These are phyloP conservation scores for Fopius arisanus DNA, from an alignment of 1,140 invertebrate species.

Conservation along the genomic window DNA sequence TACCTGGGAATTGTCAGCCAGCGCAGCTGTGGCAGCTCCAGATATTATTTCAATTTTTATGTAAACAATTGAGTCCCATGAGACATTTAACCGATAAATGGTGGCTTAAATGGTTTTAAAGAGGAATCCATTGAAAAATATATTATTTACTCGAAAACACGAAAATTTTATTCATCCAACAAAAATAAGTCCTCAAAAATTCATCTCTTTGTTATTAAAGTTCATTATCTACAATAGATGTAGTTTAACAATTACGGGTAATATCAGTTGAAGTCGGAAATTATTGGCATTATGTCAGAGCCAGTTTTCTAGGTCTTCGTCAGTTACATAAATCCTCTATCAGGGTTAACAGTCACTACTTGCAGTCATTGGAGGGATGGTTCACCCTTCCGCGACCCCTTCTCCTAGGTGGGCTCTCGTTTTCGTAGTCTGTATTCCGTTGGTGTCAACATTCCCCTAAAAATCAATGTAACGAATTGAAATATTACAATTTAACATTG, in stretches of 20 bases:
- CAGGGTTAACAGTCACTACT: slow-evolving; percentile 11
- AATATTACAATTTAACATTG: no score
- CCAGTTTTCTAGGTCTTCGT: background rate
- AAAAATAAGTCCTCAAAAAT: slow-evolving; percentile 23
- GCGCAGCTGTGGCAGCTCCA: background rate
- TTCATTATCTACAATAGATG: background rate
- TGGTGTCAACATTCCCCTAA: slow-evolving; percentile 73
- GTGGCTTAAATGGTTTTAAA: no score
- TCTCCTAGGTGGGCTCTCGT: slow-evolving; percentile 54
- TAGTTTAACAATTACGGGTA: slow-evolving; percentile 41
- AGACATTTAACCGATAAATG: no score
- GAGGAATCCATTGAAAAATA: background rate
- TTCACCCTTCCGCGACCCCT: background rate
- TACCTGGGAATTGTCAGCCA: background rate
- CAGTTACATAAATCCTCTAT: background rate
- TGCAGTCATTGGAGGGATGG: background rate
- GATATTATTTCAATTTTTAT: background rate
- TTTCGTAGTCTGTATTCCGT: slow-evolving; percentile 72
- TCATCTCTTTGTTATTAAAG: background rate
- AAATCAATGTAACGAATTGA: no score
- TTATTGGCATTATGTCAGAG: background rate
- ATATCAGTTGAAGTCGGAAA: background rate
- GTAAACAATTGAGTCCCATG: no score
- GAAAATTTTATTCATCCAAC: background rate
- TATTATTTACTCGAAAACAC: background rate